These are phyloP conservation scores for Rachycentron canadum DNA, from an alignment of 2,797 vertebrate species.

Conservation along the genomic window DNA sequence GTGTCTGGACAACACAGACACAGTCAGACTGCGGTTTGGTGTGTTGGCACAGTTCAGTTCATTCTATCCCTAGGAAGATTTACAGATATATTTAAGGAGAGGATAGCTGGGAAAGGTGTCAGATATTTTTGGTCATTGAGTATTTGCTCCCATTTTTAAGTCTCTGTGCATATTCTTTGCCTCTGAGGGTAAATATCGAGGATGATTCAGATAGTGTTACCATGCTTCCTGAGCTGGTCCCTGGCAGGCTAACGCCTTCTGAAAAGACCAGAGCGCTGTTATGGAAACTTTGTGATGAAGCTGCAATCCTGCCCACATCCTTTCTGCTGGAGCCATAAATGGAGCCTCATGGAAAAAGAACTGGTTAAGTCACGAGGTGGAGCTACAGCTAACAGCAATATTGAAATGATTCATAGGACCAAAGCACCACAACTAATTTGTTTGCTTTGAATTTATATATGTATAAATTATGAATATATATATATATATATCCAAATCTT, in stretches of 20 bases:
- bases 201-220: slow-evolving; percentile 7
- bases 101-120: slow-evolving; percentile 3
- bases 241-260: slow-evolving; percentile 6
- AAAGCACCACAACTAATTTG: slow-evolving; percentile 27
- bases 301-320: slow-evolving; percentile 72
- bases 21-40: slow-evolving; percentile 70
- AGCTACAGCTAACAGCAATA: slow-evolving; percentile 32
- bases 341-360: slow-evolving; percentile 55
- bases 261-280: slow-evolving; percentile 43
- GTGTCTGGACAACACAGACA: slow-evolving; percentile 65
- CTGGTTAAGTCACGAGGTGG: slow-evolving; percentile 38
- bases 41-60: slow-evolving; percentile 50
- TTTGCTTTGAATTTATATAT: not conserved
- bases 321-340: slow-evolving; percentile 63
- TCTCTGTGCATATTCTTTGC: not conserved
- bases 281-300: slow-evolving; percentile 63
- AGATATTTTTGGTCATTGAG: slow-evolving; percentile 4
- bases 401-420: slow-evolving; percentile 38
- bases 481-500: not conserved
- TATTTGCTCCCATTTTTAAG: slow-evolving; percentile 26
- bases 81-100: slow-evolving; percentile 27
- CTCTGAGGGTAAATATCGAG: slow-evolving; percentile 22
- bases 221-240: slow-evolving; percentile 6
- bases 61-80: slow-evolving; percentile 13
- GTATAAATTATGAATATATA: too few species aligned